Base-by-base conservation (phyloP, 2,113 vertebrate species). In the Aspidoscelis tigris region DNA sequence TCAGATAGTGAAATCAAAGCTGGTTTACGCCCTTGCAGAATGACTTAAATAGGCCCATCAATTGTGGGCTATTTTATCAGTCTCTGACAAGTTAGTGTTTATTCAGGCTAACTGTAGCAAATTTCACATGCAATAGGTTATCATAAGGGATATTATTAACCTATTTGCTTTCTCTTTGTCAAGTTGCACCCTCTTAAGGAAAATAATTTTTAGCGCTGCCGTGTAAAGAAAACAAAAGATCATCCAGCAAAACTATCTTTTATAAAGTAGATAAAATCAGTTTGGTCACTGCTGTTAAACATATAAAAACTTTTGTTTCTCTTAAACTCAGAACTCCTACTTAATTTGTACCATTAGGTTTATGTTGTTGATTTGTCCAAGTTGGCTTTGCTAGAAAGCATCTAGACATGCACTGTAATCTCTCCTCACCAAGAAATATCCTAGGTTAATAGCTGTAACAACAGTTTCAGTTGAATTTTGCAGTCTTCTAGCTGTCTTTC, bases 41-140 rank as follows among this genome's bases (percentile, higher is more conserved):
- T 86, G 92, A 90, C 96, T 95, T 94, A 95, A 95, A 95, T 85
- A 92, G 92, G 88, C 82, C 92, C 92, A 91, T 90, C 91, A 94
- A 95, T 91, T 93, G 92, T 83, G 90, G 90, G 90, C 93, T 94
- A 93, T 94, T 96, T 95, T 96, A 95, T 95, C 95, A 86, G 94
- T 92, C 93, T 93, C 90, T 95, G 94, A 94, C 94, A 95, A 50
- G 86, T 82, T 92, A n/a, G 61, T 92, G 93, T 95, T 93, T 93
- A 93, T 93, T 92, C 90, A 84, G 83, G 61, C 65, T 0, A 82
- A 70, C 89, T 90, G 84, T 86, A 89, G 88, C 76, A 89, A 88
- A 92, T 86, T 86, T 90, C 75, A 88, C 76, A 80, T 91, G 91
- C 91, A 93, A 91, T 72, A 88, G 89, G 91, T 92, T 96, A 95